Conservation (phyloP, 2,888 invertebrate genomes). For the Sylvicola fuscatus region DNA sequence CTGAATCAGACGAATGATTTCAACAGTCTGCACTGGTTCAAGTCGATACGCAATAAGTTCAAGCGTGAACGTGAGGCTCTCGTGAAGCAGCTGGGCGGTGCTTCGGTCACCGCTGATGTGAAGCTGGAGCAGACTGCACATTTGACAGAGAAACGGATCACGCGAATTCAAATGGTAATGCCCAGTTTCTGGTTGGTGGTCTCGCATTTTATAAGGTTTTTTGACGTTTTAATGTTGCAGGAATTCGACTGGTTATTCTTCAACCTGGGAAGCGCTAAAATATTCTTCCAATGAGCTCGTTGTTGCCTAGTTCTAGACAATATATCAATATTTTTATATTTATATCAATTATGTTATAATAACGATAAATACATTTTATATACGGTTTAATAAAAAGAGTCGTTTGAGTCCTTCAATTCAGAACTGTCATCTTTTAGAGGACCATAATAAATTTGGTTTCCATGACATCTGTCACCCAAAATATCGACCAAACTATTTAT, state of each 20-base stretch:
- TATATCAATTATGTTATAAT: background rate
- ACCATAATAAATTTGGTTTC: too few species aligned
- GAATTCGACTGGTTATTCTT: constrained; percentile 84
- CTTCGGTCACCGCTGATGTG: constrained; percentile 26
- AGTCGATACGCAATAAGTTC: constrained; percentile 52
- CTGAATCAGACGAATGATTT: constrained; percentile 71
- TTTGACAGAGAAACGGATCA: constrained; percentile 68
- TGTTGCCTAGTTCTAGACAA: background rate
- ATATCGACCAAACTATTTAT: too few species aligned
- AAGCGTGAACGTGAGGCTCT: constrained; percentile 27
- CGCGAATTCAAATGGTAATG: constrained; percentile 37
- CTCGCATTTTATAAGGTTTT: background rate
- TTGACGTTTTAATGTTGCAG: constrained; percentile 26
- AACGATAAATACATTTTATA: background rate
- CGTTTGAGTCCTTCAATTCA: too few species aligned
- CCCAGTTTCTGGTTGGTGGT: background rate
- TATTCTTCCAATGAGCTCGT: constrained; percentile 58
- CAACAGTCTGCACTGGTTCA: constrained; percentile 90
- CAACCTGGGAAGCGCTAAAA: constrained; percentile 81
- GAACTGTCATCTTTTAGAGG: too few species aligned
- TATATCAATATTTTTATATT: background rate
- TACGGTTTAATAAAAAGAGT: background rate
- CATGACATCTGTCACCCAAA: too few species aligned
- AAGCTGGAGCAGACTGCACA: constrained; percentile 86
- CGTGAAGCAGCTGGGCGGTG: constrained; percentile 43